A percentile compares a stretch with the other conserved stretches of the same genome.
Evolutionary conservation across 2,113 vertebrate genomes (phyloP).

Genomic region (Lutjanus erythropterus): DNA sequence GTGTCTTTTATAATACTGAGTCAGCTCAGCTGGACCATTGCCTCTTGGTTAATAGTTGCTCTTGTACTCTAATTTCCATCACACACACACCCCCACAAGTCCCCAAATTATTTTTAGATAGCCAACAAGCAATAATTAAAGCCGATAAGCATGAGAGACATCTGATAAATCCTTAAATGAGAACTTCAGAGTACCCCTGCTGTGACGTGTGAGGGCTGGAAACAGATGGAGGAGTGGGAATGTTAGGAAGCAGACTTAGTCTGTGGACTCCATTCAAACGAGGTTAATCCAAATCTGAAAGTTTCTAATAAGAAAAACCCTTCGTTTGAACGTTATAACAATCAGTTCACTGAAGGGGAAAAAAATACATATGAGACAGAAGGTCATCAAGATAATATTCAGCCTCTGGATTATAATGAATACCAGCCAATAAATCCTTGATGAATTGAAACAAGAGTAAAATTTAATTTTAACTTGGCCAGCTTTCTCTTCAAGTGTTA

Average conservation of each 20-base stretch:
- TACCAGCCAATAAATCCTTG: slow-evolving; percentile 32
- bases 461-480: slow-evolving; percentile 46
- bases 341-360: slow-evolving; percentile 19
- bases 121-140: slow-evolving; percentile 62
- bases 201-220: slow-evolving; percentile 62
- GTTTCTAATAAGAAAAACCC: slow-evolving; percentile 8
- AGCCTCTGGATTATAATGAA: slow-evolving; percentile 44
- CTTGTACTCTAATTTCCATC: slow-evolving; percentile 48
- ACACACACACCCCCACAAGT: not conserved
- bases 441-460: slow-evolving; percentile 40
- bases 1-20: slow-evolving; percentile 31
- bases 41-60: slow-evolving; percentile 34
- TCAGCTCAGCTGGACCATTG: slow-evolving; percentile 47
- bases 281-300: slow-evolving; percentile 55
- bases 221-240: slow-evolving; percentile 59
- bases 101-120: slow-evolving; percentile 47
- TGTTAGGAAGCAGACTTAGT: slow-evolving; percentile 18
- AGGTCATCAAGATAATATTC: slow-evolving; percentile 43
- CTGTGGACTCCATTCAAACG: slow-evolving; percentile 41
- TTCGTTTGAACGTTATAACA: slow-evolving; percentile 28
- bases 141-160: slow-evolving; percentile 51
- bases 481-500: slow-evolving; percentile 29
- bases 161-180: slow-evolving; percentile 66
- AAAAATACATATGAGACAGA: slow-evolving; percentile 23
- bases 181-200: slow-evolving; percentile 58